A percentile compares a stretch with the other conserved stretches of the same genome.
Evolutionary conservation across 2,113 vertebrate species (phyloP).

Genomic region (Micronycteris hirsuta): DNA sequence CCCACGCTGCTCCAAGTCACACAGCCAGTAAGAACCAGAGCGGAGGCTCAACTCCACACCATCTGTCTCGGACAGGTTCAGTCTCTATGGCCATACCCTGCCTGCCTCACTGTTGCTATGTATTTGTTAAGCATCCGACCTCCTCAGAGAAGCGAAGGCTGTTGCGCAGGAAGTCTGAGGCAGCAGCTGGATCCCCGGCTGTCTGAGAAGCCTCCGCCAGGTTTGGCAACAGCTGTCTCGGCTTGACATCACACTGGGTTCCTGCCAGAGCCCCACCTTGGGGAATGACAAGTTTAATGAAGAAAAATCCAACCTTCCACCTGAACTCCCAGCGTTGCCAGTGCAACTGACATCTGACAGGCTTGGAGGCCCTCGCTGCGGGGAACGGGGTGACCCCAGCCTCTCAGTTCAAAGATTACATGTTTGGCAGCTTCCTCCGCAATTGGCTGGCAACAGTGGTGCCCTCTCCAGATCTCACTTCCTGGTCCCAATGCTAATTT

Average conservation of each 20-base stretch:
- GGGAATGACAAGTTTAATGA: constrained; percentile 71
- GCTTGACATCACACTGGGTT: constrained; percentile 66
- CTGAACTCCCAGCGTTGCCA: constrained; percentile 44
- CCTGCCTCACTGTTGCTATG: background rate
- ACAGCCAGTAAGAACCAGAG: background rate
- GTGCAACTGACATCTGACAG: constrained; percentile 56
- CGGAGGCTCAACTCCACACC: background rate
- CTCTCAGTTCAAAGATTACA: constrained; percentile 49
- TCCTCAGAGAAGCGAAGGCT: constrained; percentile 28
- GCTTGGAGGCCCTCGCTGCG: constrained; percentile 31
- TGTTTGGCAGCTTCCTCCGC: constrained; percentile 52
- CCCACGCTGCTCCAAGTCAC: background rate
- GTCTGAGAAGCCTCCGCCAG: constrained; percentile 45
- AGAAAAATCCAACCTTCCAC: constrained; percentile 69
- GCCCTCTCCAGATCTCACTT: constrained; percentile 15
- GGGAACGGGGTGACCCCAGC: constrained; percentile 40
- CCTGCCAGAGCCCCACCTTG: constrained; percentile 68
- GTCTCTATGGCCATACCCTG: background rate
- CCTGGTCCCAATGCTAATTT: constrained; percentile 48
- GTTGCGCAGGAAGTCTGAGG: background rate
- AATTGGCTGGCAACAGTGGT: constrained; percentile 43
- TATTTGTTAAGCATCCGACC: constrained; percentile 28
- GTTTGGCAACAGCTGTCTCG: constrained; percentile 67
- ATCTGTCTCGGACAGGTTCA: background rate
- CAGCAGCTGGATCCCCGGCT: constrained; percentile 57